Percentiles rank a stretch among this genome's conserved stretches.
These are phyloP conservation scores for Caenorhabditis zanzibari DNA, from an alignment of 2,888 invertebrate genomes.

Conservation along the genomic window DNA sequence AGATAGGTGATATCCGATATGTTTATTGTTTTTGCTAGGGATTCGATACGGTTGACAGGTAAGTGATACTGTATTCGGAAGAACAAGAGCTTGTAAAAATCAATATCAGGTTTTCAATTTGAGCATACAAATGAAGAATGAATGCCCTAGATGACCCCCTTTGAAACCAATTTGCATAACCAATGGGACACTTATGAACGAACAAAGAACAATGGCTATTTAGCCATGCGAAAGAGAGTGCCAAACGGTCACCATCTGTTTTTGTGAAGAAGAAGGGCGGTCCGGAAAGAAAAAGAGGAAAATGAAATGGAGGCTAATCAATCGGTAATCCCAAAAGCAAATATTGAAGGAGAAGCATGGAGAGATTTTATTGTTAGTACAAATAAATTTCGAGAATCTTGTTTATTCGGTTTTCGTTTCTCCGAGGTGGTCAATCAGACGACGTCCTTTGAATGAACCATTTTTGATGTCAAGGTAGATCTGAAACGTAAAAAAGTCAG, in stretches of 20 bases:
- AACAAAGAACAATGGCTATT: slow-evolving; percentile 32
- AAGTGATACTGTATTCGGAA: slow-evolving; percentile 12
- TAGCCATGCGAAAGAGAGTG: slow-evolving; percentile 28
- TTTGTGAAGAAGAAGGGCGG: slow-evolving; percentile 19
- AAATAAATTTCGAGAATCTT: neutral
- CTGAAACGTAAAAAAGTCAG: slow-evolving; percentile 17
- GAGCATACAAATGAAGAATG: neutral
- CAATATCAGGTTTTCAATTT: too few relatives aligned
- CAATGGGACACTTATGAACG: slow-evolving; percentile 50
- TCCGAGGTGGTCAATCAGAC: slow-evolving; percentile 45
- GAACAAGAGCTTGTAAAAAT: too few relatives aligned
- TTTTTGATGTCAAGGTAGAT: slow-evolving; percentile 36
- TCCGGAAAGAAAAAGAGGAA: slow-evolving; percentile 7
- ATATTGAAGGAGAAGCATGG: slow-evolving; percentile 18
- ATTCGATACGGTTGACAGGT: slow-evolving; percentile 58
- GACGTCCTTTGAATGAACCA: slow-evolving; percentile 43
- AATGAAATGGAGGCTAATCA: slow-evolving; percentile 62
- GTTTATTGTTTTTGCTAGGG: slow-evolving; percentile 51
- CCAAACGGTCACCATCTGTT: slow-evolving; percentile 50
- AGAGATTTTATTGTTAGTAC: slow-evolving; percentile 21
- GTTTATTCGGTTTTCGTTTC: neutral
- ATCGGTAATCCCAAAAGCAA: slow-evolving; percentile 47
- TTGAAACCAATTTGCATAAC: slow-evolving; percentile 50
- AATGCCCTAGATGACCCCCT: slow-evolving; percentile 16
- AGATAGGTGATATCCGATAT: slow-evolving; percentile 54